These are phyloP conservation scores for Halictus ligatus DNA, from an alignment of 2,888 invertebrate genomes.

Conservation along the genomic window DNA sequence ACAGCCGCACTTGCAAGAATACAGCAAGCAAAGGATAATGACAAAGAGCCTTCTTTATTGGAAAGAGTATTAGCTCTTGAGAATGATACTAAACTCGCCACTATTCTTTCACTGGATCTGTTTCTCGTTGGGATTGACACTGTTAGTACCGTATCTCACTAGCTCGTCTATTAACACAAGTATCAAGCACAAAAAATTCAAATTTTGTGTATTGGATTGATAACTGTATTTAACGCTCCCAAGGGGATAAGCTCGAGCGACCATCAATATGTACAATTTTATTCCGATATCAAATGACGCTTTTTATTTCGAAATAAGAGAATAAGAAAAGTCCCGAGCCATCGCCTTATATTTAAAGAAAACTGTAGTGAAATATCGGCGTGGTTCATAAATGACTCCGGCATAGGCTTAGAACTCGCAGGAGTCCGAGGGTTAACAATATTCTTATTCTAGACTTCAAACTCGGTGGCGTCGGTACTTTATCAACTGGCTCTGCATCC, in stretches of 20 bases:
- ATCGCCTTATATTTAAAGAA: no score
- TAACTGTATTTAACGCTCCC: not conserved
- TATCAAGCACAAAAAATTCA: not conserved
- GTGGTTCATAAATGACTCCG: no score
- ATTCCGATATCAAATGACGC: no score
- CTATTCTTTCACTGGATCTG: constrained; percentile 90
- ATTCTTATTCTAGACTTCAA: constrained; percentile 87
- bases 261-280: no score
- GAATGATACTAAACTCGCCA: constrained; percentile 87
- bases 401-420: no score
- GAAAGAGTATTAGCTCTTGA: constrained; percentile 88
- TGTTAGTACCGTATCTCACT: constrained; percentile 82
- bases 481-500: constrained; percentile 89
- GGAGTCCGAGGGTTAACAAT: not conserved
- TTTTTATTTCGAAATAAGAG: no score
- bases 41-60: constrained; percentile 87
- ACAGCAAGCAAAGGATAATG: constrained; percentile 73
- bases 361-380: no score
- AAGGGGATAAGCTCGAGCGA: no score
- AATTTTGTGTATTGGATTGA: not conserved
- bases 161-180: no score
- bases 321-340: no score
- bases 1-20: constrained; percentile 85
- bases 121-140: constrained; percentile 93
- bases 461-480: constrained; percentile 89